Conservation (phyloP, 2,797 vertebrate species). For the Acrossocheilus wenchowensis region DNA sequence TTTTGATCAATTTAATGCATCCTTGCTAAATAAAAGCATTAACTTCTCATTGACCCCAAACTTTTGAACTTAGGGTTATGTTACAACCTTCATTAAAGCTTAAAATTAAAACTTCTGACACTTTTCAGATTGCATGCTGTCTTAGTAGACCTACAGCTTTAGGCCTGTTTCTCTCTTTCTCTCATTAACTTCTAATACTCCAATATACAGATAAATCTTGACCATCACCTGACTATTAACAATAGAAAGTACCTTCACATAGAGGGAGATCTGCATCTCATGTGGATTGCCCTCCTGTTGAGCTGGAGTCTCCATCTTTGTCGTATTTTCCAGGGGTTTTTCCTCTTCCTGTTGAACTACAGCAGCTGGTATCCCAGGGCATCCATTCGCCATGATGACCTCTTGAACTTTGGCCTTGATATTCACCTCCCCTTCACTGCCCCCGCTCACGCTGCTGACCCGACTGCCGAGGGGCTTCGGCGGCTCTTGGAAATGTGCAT, state of each 20-base stretch:
- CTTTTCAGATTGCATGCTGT: not conserved
- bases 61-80: not conserved
- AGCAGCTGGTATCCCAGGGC: conserved; percentile 64
- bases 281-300: conserved; percentile 54
- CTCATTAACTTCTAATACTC: not conserved
- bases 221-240: not conserved
- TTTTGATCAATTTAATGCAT: not conserved
- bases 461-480: not conserved
- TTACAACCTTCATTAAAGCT: not conserved
- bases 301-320: conserved; percentile 50
- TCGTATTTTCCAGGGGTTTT: conserved; percentile 45
- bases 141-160: not conserved
- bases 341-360: conserved; percentile 68
- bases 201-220: not conserved
- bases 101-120: not conserved
- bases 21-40: not conserved
- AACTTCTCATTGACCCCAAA: not conserved
- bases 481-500: conserved; percentile 8
- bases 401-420: conserved; percentile 45
- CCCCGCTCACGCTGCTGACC: not conserved
- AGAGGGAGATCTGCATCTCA: conserved; percentile 73
- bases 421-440: conserved; percentile 1
- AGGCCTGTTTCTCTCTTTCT: not conserved
- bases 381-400: conserved; percentile 50
- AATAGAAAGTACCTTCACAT: conserved; percentile 73